Evolutionary conservation across 2,888 invertebrate genomes (phyloP), one percentile per base, ranked within the genome.

Genomic region (Seira musarum): DNA sequence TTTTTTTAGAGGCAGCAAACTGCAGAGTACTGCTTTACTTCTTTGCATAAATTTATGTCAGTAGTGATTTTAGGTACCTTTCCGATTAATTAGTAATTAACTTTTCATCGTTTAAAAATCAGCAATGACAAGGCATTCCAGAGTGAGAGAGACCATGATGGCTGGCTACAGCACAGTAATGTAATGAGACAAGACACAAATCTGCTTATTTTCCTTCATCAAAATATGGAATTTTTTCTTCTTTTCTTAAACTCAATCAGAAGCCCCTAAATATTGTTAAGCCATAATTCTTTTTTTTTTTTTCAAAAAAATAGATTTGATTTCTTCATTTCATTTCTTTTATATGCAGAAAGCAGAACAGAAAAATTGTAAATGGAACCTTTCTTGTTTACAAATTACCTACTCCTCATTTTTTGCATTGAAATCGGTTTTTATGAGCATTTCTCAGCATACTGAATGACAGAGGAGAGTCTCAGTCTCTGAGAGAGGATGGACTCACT

Each of bases 401-500:
- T 8, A 2, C 53, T 46, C 67, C 22, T 57, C 21, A 60, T 13
- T 61, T 61, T 22, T 30, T 68, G 19, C 35, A 19, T 22, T 30
- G n/a, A 22, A 2, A 46, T 49, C 30, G 3, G 1, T 53, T 68
- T 1, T 30, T 85, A 87, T 63, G 87, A 85, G 81, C 87, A 86
- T 80, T 85, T 85, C 81, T 87, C 87, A 53, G 96, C 96, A 88
- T 95, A 96, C 87, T 95, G 95, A 88, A 96, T 96, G 67, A 96
- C 96, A 1, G 96, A 95, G 88, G 91, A 93, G 88, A 91, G 90
- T 75, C 91, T 89, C 87, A 90, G 89, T 83, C 87, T 83, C 82
- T 87, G 87, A 35, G 86, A 86, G 17, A 87, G 84, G 76, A 87
- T 87, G 82, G 87, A 87, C 75, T 87, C 87, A 63, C 72, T 82